Percentiles rank a stretch among this genome's conserved stretches.
These are phyloP conservation scores for Tuta absoluta DNA, from an alignment of 2,888 invertebrate genomes.

Conservation along the genomic window DNA sequence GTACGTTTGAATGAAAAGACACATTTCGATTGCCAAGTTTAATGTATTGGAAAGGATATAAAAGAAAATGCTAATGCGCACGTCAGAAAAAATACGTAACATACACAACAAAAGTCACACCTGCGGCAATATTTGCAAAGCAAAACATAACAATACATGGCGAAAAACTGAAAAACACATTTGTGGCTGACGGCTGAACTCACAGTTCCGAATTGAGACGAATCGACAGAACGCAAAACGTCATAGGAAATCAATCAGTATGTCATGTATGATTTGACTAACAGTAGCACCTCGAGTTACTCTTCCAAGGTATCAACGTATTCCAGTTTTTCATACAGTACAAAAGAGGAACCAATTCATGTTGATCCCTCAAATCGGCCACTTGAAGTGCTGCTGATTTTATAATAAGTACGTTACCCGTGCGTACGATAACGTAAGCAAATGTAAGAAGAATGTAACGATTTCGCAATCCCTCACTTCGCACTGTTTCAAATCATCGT, in stretches of 20 bases:
- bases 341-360: too few species aligned
- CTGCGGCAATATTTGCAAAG: constrained; percentile 19
- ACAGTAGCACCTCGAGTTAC: too few species aligned
- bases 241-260: constrained; percentile 4
- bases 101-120: constrained; percentile 12
- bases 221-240: background rate
- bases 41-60: background rate
- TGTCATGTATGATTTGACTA: background rate
- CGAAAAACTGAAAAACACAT: constrained; percentile 1
- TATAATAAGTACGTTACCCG: constrained; percentile 15
- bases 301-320: too few species aligned
- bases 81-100: background rate
- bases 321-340: background rate
- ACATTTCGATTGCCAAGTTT: too few species aligned
- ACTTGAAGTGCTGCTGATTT: background rate
- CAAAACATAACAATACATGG: background rate
- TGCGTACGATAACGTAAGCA: constrained; percentile 8
- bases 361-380: too few species aligned
- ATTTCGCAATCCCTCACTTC: constrained; percentile 13
- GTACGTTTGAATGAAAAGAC: too few species aligned
- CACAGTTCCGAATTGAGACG: background rate
- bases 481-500: constrained; percentile 21
- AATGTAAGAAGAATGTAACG: constrained; percentile 5
- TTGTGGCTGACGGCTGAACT: background rate
- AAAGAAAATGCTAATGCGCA: background rate